Conservation (phyloP, 2,797 vertebrate species). For the Paramormyrops hopkinsi region DNA sequence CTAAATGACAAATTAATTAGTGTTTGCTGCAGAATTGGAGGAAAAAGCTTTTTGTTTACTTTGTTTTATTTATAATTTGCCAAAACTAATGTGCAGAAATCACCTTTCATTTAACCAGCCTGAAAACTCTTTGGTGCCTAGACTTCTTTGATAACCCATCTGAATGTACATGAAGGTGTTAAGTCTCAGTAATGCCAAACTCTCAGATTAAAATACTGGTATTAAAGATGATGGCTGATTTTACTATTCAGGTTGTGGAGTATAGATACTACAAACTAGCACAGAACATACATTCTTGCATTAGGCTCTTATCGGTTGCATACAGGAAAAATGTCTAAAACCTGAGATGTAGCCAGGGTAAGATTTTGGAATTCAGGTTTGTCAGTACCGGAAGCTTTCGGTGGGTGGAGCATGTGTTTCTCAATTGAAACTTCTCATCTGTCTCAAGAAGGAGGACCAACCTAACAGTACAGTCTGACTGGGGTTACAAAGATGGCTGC, state of each 20-base stretch:
- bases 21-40: not conserved
- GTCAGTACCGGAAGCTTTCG: slow-evolving; percentile 44
- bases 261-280: not conserved
- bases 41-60: not conserved
- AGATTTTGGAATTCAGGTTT: slow-evolving; percentile 14
- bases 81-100: not conserved
- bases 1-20: not conserved
- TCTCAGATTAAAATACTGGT: not conserved
- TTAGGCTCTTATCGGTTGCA: not conserved
- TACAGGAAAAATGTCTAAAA: not conserved
- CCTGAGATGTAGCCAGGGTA: not conserved
- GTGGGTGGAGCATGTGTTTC: slow-evolving; percentile 30
- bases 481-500: not conserved
- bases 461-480: not conserved
- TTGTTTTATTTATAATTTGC: not conserved
- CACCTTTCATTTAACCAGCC: not conserved
- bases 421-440: slow-evolving; percentile 37
- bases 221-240: not conserved
- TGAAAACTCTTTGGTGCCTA: not conserved
- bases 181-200: not conserved
- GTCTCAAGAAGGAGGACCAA: slow-evolving; percentile 5
- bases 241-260: not conserved
- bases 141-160: not conserved
- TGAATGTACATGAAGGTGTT: not conserved
- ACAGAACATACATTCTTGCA: not conserved